Conservation (phyloP, 2,888 invertebrate species). For the Melinaea menophilus region DNA sequence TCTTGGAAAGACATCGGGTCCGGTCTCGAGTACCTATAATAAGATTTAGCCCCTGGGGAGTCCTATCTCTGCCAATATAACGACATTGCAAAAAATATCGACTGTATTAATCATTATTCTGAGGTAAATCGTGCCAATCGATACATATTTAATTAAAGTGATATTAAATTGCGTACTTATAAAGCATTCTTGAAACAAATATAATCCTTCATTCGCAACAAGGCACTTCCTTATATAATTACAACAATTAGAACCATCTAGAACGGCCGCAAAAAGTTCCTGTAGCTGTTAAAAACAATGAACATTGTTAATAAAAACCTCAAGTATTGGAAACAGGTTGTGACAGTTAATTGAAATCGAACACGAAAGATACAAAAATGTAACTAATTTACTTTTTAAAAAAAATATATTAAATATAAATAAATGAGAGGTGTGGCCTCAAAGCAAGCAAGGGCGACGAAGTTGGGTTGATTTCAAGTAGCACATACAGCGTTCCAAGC, state of each 20-base stretch:
- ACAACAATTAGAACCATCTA: constrained; percentile 40
- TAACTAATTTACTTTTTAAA: constrained; percentile 17
- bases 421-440: constrained; percentile 58
- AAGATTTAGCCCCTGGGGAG: constrained; percentile 30
- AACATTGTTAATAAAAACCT: constrained; percentile 28
- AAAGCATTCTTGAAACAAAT: constrained; percentile 32
- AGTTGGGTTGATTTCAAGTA: constrained; percentile 25
- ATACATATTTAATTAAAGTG: constrained; percentile 29
- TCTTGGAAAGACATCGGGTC: constrained; percentile 18
- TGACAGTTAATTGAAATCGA: constrained; percentile 36
- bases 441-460: constrained; percentile 57
- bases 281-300: constrained; percentile 32
- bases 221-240: constrained; percentile 43
- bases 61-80: constrained; percentile 22
- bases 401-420: constrained; percentile 53
- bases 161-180: constrained; percentile 31
- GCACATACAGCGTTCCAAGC: constrained; percentile 11
- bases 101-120: constrained; percentile 15
- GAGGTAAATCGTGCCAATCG: constrained; percentile 24
- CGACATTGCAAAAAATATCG: constrained; percentile 21
- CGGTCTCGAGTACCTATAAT: constrained; percentile 29
- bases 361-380: constrained; percentile 32
- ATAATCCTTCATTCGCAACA: constrained; percentile 32
- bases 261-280: constrained; percentile 35
- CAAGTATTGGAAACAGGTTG: constrained; percentile 30